Evolutionary conservation across 2,797 vertebrate species (phyloP).

Genomic region (Tokudaia muenninki): DNA sequence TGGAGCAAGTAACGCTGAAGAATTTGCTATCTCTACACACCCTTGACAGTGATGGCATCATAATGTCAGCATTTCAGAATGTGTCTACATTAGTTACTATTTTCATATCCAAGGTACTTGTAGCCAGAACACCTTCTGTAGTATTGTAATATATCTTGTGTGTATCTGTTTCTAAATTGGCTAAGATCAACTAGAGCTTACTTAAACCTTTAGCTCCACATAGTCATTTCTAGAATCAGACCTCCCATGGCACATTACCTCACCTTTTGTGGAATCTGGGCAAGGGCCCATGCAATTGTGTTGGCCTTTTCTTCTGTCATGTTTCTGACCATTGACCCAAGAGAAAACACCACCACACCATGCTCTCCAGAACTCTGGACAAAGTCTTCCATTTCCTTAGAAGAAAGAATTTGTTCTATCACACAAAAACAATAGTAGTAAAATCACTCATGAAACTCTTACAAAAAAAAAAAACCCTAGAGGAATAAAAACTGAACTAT

Average conservation of each 20-base stretch:
- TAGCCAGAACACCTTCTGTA: not conserved
- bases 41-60: no score
- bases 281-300: slow-evolving; percentile 91
- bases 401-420: not conserved
- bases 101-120: not conserved
- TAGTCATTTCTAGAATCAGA: not conserved
- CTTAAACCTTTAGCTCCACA: not conserved
- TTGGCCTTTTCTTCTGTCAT: slow-evolving; percentile 90
- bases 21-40: not conserved
- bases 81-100: not conserved
- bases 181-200: not conserved
- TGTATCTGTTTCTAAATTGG: not conserved
- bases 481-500: no score
- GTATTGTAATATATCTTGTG: not conserved
- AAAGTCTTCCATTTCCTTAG: slow-evolving; percentile 94
- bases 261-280: slow-evolving; percentile 95
- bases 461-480: no score
- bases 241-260: not conserved
- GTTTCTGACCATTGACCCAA: slow-evolving; percentile 93
- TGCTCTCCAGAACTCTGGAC: slow-evolving; percentile 93
- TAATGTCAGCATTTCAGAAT: not conserved
- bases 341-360: slow-evolving; percentile 93
- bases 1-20: not conserved
- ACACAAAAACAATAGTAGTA: not conserved
- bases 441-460: no score